phyloP scores from a whole-genome alignment of 2,888 invertebrate genomes.

The Tetragnatha montana region DNA sequence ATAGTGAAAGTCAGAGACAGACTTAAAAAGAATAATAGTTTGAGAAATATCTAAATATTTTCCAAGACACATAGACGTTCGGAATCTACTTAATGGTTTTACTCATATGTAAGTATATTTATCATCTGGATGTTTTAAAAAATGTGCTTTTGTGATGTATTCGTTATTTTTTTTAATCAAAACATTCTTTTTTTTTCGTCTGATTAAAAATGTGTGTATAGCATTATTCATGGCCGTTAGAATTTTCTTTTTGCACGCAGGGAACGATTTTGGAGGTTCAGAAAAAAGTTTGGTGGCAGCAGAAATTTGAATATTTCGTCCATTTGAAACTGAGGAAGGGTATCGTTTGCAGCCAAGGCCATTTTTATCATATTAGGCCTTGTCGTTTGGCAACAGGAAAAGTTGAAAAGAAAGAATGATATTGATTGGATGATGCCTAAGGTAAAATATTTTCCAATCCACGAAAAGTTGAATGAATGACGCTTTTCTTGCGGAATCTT shows the following conservation, averaged over 20 bases:
- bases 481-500: neutral
- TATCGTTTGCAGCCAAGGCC: neutral
- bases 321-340: conserved; percentile 9
- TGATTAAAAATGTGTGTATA: too few relatives aligned
- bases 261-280: neutral
- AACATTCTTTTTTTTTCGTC: too few relatives aligned
- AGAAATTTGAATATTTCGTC: conserved; percentile 30
- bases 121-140: too few relatives aligned
- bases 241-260: neutral
- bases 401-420: neutral
- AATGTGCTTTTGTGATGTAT: too few relatives aligned
- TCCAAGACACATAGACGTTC: too few relatives aligned
- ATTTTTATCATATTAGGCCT: neutral
- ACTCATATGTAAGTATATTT: too few relatives aligned
- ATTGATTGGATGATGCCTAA: neutral
- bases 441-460: neutral
- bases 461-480: neutral
- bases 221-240: too few relatives aligned
- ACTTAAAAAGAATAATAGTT: too few relatives aligned
- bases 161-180: too few relatives aligned
- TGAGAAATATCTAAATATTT: too few relatives aligned
- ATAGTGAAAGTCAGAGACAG: too few relatives aligned
- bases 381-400: neutral
- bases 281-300: neutral
- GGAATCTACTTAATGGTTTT: too few relatives aligned